A percentile compares a stretch with the other conserved stretches of the same genome.
Conservation (phyloP, 2,797 vertebrate genomes). For the Notamacropus eugenii region DNA sequence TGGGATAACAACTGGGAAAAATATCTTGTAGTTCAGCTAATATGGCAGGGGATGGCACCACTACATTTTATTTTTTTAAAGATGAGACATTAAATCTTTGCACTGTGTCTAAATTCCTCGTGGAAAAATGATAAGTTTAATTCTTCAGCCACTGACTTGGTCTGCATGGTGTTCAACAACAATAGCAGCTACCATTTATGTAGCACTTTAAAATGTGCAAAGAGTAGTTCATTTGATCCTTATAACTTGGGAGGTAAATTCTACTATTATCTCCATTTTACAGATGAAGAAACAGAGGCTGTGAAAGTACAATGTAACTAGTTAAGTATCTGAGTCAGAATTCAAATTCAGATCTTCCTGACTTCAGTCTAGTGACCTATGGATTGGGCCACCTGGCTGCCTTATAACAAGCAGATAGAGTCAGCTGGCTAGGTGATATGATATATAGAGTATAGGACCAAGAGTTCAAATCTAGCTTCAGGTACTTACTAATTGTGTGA, state of each 20-base stretch:
- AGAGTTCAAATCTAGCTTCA: not conserved
- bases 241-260: not conserved
- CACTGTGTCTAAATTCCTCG: not conserved
- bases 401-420: not conserved
- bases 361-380: not conserved
- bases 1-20: not conserved
- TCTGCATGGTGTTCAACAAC: not conserved
- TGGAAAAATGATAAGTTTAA: not conserved
- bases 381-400: not conserved
- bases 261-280: not conserved
- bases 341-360: not conserved
- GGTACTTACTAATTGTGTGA: not conserved
- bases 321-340: not conserved
- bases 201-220: not conserved
- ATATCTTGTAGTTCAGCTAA: not conserved
- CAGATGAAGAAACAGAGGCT: not conserved
- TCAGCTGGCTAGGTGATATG: not conserved
- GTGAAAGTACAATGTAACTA: not conserved
- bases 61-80: conserved; percentile 5
- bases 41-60: not conserved
- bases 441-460: not conserved
- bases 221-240: not conserved
- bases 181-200: not conserved
- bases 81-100: not conserved
- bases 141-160: not conserved